A percentile compares a stretch with the other conserved stretches of the same genome.
Evolutionary conservation across 1,140 invertebrate genomes (phyloP).

Genomic region (Protaetia brevitarsis): DNA sequence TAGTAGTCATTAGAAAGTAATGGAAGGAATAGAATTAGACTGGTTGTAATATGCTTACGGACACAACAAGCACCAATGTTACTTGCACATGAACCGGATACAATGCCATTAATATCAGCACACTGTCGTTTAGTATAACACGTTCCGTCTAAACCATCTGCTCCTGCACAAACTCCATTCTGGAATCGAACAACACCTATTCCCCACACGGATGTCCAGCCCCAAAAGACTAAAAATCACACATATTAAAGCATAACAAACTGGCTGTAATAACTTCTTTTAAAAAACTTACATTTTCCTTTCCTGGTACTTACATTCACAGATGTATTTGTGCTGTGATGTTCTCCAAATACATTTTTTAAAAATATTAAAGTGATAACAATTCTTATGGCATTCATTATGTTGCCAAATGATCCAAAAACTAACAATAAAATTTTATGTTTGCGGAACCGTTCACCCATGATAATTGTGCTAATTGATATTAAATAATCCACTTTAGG

Average conservation of each 20-base stretch:
- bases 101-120: constrained; percentile 12
- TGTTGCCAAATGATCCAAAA: neutral
- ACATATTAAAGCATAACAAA: neutral
- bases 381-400: neutral
- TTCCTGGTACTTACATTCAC: neutral
- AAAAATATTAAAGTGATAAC: neutral
- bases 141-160: neutral
- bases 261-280: neutral
- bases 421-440: neutral
- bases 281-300: neutral
- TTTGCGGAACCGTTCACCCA: neutral
- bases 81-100: constrained; percentile 9
- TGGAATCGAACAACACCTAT: constrained; percentile 17
- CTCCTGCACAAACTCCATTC: neutral
- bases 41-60: constrained; percentile 5
- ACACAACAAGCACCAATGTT: constrained; percentile 21
- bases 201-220: constrained; percentile 2
- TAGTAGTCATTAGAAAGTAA: too few relatives aligned
- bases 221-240: constrained; percentile 4
- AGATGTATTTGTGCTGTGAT: neutral
- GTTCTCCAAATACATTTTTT: neutral
- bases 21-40: too few relatives aligned
- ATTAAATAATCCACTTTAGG: neutral
- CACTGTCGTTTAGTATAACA: constrained; percentile 17
- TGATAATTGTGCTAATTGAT: constrained; percentile 3